These are phyloP conservation scores for Volucella zonaria DNA, from an alignment of 2,888 invertebrate genomes.

Conservation along the genomic window DNA sequence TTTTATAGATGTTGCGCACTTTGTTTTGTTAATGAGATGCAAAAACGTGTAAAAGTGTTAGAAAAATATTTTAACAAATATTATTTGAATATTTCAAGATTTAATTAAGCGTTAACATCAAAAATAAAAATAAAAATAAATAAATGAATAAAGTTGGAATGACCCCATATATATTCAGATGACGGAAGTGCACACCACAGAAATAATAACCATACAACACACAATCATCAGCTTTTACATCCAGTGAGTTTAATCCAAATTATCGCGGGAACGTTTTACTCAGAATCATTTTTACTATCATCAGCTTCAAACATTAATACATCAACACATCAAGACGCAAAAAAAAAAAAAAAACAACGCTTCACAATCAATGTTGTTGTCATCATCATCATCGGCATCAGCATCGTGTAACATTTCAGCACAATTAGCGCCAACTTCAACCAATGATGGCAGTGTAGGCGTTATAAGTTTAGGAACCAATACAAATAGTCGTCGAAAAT, in stretches of 20 bases:
- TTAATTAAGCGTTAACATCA: background rate
- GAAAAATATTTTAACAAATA: background rate
- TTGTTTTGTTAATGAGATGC: background rate
- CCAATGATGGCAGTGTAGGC: slow-evolving; percentile 39
- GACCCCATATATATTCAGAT: slow-evolving; percentile 75
- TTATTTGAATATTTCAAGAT: background rate
- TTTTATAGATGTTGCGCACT: background rate
- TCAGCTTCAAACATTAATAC: slow-evolving; percentile 17
- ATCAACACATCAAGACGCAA: slow-evolving; percentile 6
- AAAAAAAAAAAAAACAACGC: background rate
- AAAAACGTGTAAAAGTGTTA: background rate
- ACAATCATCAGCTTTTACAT: slow-evolving; percentile 64
- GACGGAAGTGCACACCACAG: slow-evolving; percentile 75
- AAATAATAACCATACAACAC: slow-evolving; percentile 52
- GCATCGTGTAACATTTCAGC: background rate
- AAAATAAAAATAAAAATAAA: background rate
- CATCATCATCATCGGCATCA: slow-evolving; percentile 31
- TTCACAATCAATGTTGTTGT: slow-evolving; percentile 60
- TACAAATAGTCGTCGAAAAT: slow-evolving; percentile 77
- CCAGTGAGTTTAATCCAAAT: slow-evolving; percentile 45
- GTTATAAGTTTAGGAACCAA: slow-evolving; percentile 24
- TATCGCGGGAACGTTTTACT: slow-evolving; percentile 6
- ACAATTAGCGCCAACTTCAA: slow-evolving; percentile 33
- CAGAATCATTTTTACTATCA: slow-evolving; percentile 21
- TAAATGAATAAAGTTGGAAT: slow-evolving; percentile 1